Evolutionary conservation across 2,888 invertebrate species (phyloP).

Genomic region (Biston stratarius): DNA sequence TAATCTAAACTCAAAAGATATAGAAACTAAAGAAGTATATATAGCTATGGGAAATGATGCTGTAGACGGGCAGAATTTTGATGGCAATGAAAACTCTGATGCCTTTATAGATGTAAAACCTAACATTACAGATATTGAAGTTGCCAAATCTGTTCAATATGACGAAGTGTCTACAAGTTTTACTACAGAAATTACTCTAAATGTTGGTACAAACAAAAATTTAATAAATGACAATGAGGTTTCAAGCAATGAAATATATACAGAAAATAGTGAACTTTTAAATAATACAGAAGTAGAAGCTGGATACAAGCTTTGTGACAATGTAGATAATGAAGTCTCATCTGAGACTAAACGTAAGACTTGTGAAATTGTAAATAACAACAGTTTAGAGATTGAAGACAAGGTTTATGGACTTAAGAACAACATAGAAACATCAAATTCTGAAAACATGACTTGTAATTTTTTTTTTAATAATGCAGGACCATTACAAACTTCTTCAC

Average conservation of each 20-base stretch:
- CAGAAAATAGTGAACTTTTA: background rate
- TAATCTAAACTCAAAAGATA: background rate
- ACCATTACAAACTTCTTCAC: background rate
- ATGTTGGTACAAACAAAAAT: background rate
- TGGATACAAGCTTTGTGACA: background rate
- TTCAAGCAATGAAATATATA: slow-evolving; percentile 1
- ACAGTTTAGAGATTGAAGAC: background rate
- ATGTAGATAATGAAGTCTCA: background rate
- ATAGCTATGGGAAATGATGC: background rate
- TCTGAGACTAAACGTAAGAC: background rate
- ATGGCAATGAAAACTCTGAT: background rate
- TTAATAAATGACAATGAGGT: background rate
- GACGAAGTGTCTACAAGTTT: slow-evolving; percentile 10
- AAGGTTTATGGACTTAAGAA: background rate
- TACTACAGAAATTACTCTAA: background rate
- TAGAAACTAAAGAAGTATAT: background rate
- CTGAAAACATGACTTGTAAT: background rate
- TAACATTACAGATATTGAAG: background rate
- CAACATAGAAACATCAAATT: background rate
- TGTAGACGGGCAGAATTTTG: background rate
- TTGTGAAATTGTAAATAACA: background rate
- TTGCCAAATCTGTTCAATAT: background rate
- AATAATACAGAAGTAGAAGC: slow-evolving; percentile 5
- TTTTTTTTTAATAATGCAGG: background rate
- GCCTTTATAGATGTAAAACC: background rate